A percentile compares a stretch with the other conserved stretches of the same genome.
Conservation (phyloP, 2,797 vertebrate species). For the Pseudochirops cupreus region DNA sequence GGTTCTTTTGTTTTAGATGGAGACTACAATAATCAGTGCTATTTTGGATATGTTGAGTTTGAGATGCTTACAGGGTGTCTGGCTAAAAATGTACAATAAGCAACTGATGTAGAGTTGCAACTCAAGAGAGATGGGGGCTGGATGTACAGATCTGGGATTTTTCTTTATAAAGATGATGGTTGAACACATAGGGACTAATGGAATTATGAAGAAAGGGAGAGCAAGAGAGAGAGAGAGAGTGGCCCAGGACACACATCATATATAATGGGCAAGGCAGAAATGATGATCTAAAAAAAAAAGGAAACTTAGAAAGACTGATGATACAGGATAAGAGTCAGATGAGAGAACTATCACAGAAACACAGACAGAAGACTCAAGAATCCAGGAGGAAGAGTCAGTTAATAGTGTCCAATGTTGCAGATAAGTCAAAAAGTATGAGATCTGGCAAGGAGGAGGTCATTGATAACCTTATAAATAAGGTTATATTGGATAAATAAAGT, state of each 20-base stretch:
- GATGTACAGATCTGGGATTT: neutral
- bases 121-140: neutral
- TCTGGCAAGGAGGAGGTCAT: neutral
- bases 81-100: neutral
- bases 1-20: neutral
- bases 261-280: neutral
- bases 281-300: neutral
- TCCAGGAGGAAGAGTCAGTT: neutral
- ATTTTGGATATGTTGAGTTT: neutral
- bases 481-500: neutral
- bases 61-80: neutral
- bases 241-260: neutral
- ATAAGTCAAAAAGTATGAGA: neutral
- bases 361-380: neutral
- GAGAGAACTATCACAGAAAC: neutral
- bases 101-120: neutral
- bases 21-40: neutral
- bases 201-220: neutral
- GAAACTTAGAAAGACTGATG: neutral
- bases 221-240: neutral
- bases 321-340: neutral
- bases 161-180: too few species aligned
- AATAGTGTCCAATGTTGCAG: neutral
- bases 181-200: neutral
- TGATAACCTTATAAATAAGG: too few species aligned